phyloP scores from a whole-genome alignment of 2,888 invertebrate species.

The Elgonia sp. region DNA sequence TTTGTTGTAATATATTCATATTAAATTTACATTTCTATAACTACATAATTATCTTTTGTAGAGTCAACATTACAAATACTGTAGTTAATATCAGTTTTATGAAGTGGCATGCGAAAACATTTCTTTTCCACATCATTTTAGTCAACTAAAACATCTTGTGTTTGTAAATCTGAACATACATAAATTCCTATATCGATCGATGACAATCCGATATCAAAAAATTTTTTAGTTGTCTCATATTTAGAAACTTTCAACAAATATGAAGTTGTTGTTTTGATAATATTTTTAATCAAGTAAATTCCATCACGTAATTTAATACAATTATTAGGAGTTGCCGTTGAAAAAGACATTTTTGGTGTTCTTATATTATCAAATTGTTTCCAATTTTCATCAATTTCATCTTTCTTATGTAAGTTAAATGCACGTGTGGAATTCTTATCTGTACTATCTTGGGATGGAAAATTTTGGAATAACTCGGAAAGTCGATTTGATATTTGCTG shows the following conservation, averaged over 20 bases:
- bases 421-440: neutral
- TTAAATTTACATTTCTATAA: neutral
- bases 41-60: neutral
- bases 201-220: conserved; percentile 43
- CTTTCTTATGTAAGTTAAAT: neutral
- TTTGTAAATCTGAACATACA: conserved; percentile 32
- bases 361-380: neutral
- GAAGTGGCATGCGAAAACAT: neutral
- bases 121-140: conserved; percentile 36
- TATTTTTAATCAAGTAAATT: neutral
- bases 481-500: conserved; percentile 41
- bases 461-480: neutral
- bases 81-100: neutral
- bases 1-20: too few relatives aligned
- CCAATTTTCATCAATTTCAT: neutral
- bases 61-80: conserved; percentile 33
- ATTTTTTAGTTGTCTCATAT: conserved; percentile 26
- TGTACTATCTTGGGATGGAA: neutral
- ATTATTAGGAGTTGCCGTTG: neutral
- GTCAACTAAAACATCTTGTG: conserved; percentile 3
- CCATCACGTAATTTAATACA: neutral
- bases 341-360: neutral
- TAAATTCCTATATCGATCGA: conserved; percentile 39
- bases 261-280: too few relatives aligned
- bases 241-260: conserved; percentile 24